Evolutionary conservation across 2,888 invertebrate genomes (phyloP), one percentile per base, ranked within the genome.

Genomic region (Leucophenga maculata): DNA sequence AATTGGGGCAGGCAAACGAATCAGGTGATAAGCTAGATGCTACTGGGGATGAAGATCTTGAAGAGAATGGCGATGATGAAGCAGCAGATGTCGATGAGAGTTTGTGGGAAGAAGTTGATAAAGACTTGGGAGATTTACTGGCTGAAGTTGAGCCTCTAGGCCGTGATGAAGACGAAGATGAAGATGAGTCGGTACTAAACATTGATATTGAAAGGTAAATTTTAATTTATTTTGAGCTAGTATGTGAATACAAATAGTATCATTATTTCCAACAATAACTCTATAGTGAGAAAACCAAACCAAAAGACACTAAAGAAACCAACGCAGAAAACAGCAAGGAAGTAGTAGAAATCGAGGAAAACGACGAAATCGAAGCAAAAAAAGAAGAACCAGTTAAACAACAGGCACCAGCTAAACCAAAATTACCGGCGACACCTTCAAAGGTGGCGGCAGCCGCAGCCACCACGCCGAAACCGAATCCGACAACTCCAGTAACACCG

Each of bases 31-130:
- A 92, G 74, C 93, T 93, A 78, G 92, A 92, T 79, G 83, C 93
- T 72, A 93, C 93, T 93, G 93, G 92, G 1, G 93, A 93, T 83
- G 93, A 93, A 44, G 93, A 72, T 18, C 71, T 16, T 1, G 65
- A 50, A 1, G 76, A 72, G 0, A 76, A 65, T 8, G 74, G 83
- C 44, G 72, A 77, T n/a, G 87, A 86, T 31, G 90, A 88, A n/a
- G 90, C 88, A 57, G 92, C 90, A 48, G 88, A 89, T 39, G 91
- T 89, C 71, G 92, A 93, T 77, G 94, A 94, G 78, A 93, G 94
- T 81, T 83, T 94, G 69, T 94, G 94, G 94, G 94, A 93, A 31
- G 94, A 94, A 86, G 94, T 94, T 39, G 94, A 94, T 85, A 94
- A 94, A 84, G 94, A 94, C 86, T 90, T 95, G 72, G 94, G 94